These are phyloP conservation scores for Actinia equina DNA, from an alignment of 64 coral and sea anemone species.

Conservation along the genomic window DNA sequence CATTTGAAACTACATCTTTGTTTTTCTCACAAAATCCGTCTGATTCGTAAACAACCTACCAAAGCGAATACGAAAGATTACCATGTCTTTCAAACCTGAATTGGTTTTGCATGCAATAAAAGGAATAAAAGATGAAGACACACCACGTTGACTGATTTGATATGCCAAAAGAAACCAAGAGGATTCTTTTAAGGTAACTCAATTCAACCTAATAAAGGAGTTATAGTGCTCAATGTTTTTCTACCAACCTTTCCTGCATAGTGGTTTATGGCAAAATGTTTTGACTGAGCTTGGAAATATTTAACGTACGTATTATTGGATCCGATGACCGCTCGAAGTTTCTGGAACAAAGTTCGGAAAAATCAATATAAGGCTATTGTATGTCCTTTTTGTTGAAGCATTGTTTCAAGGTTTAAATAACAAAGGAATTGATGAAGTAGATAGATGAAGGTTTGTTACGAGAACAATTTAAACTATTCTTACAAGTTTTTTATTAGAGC, in stretches of 20 bases:
- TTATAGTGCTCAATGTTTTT: too few species aligned
- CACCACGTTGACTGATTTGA: too few species aligned
- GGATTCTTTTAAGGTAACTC: background rate
- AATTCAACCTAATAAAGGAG: too few species aligned
- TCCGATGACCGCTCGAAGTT: conserved; percentile 82
- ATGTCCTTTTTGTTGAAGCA: too few species aligned
- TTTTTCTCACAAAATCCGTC: conserved; percentile 91
- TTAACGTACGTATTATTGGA: conserved; percentile 58
- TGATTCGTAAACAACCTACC: conserved; percentile 83
- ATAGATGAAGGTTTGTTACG: too few species aligned
- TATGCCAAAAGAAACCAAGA: background rate
- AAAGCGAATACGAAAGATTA: background rate
- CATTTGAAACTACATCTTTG: conserved; percentile 87
- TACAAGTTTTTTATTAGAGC: background rate
- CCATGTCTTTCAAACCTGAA: background rate
- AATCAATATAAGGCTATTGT: too few species aligned
- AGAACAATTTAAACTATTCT: too few species aligned
- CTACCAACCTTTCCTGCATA: conserved; percentile 95
- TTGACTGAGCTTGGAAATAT: conserved; percentile 86
- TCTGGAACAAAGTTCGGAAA: conserved; percentile 25
- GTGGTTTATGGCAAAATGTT: conserved; percentile 79
- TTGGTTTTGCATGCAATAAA: too few species aligned
- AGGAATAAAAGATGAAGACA: too few species aligned
- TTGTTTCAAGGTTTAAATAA: too few species aligned
- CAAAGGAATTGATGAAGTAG: too few species aligned